Evolutionary conservation across 2,888 invertebrate genomes (phyloP).

Genomic region (Lithophane socia): DNA sequence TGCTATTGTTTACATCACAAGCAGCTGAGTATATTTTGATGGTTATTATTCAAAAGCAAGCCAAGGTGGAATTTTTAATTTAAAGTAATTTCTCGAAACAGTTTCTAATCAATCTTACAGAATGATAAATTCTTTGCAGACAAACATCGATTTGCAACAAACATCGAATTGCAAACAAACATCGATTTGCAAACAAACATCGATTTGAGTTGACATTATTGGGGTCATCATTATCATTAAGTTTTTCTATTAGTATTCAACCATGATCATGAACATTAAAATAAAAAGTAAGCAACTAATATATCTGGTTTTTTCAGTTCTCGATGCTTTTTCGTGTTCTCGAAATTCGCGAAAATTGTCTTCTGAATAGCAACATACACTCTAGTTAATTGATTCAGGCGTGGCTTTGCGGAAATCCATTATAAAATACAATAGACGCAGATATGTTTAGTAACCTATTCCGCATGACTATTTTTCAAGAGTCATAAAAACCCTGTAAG

Average conservation of each 20-base stretch:
- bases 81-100: neutral
- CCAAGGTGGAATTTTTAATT: neutral
- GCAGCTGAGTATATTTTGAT: neutral
- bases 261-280: constrained; percentile 12
- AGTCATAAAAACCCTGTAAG: too few species aligned
- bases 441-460: too few species aligned
- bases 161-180: neutral
- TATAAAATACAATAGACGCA: too few species aligned
- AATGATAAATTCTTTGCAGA: neutral
- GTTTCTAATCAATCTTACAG: constrained; percentile 3
- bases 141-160: neutral
- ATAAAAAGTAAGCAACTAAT: neutral
- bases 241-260: constrained; percentile 1
- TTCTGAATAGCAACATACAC: neutral
- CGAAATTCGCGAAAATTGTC: constrained; percentile 5
- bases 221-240: constrained; percentile 4
- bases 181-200: neutral
- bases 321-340: neutral
- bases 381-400: too few species aligned
- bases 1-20: neutral
- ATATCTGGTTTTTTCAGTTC: neutral
- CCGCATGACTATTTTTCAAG: too few species aligned
- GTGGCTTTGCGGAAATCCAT: too few species aligned
- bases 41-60: constrained; percentile 10
- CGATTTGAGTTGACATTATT: neutral